Base-by-base conservation (phyloP, 2,888 invertebrate species). In the Congeria kusceri region DNA sequence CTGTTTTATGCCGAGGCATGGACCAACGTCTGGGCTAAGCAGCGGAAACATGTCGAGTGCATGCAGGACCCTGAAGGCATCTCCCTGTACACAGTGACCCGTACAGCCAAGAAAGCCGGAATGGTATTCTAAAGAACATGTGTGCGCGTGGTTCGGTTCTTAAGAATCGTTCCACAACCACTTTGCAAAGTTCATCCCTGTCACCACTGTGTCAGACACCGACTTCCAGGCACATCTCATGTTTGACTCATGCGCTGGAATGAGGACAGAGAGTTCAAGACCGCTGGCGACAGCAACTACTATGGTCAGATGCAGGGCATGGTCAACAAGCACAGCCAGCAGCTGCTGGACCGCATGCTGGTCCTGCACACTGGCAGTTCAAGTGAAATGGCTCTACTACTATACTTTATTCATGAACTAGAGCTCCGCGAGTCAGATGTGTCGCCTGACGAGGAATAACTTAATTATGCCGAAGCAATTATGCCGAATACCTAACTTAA, bases 81-180 rank as follows among this genome's bases (percentile, higher is more conserved):
- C 46, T 47, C 47, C 23, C 74, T 86, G 15, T 85, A 84, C 65
- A 84, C 78, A 0, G 58, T 62, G 47, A 80, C 69, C 3, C 72
- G 84, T 2, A 73, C 78, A 1, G 7, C 64, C n/a, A 66, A 49
- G 56, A 86, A 84, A 46, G 85, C 80, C 0, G 65, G 59, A 0
- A 56, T 73, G 4, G 11, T 11, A 0, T 73, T 85, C 1, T 77
- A 9, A 59, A 66, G 29, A 81, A 72, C 53, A 46, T 84, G 32
- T 84, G 84, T 64, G 83, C 80, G 1, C 27, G 84, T 5, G 85
- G 84, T 11, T 86, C 86, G 1, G 77, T 78, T 0, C 80, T 80
- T 57, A 86, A 13, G 86, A 86, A 56, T 84, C 81, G 0, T 86
- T 85, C 57, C 83, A 86, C 39, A 63, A 65, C 18, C 85, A 85